These are phyloP conservation scores for Chamaedrilus cognettii DNA, from an alignment of 2,888 invertebrate species.

Conservation along the genomic window DNA sequence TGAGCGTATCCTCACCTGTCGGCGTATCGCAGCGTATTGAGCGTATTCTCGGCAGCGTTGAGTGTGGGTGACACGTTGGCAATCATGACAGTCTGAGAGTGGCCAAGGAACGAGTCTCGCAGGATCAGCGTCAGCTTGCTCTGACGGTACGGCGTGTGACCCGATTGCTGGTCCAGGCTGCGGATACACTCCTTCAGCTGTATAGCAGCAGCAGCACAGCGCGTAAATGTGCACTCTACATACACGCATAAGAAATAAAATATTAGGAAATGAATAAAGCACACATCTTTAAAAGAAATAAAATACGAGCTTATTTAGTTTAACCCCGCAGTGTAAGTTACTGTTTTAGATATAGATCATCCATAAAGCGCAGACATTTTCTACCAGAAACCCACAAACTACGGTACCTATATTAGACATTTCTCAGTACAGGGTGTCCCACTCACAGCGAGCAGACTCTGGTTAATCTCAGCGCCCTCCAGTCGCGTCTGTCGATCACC, in stretches of 20 bases:
- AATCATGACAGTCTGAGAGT: slow-evolving; percentile 57
- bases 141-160: slow-evolving; percentile 58
- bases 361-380: too few relatives aligned
- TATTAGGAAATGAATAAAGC: too few relatives aligned
- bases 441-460: slow-evolving; percentile 57
- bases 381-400: too few relatives aligned
- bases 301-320: not conserved
- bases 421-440: not conserved
- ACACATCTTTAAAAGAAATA: too few relatives aligned
- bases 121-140: slow-evolving; percentile 59
- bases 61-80: slow-evolving; percentile 55
- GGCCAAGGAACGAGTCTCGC: slow-evolving; percentile 56
- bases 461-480: slow-evolving; percentile 60
- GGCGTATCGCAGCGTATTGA: slow-evolving; percentile 59
- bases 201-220: too few relatives aligned
- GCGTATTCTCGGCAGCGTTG: slow-evolving; percentile 54
- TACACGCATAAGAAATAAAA: too few relatives aligned
- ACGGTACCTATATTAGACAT: not conserved
- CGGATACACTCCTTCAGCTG: slow-evolving; percentile 59
- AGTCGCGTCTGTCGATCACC: slow-evolving; percentile 54
- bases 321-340: too few relatives aligned
- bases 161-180: slow-evolving; percentile 55
- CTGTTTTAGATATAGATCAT: too few relatives aligned
- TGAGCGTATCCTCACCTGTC: slow-evolving; percentile 59
- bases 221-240: too few relatives aligned